A percentile compares a stretch with the other conserved stretches of the same genome.
phyloP scores from a whole-genome alignment of 2,113 vertebrate species.

The Leiothrix lutea region DNA sequence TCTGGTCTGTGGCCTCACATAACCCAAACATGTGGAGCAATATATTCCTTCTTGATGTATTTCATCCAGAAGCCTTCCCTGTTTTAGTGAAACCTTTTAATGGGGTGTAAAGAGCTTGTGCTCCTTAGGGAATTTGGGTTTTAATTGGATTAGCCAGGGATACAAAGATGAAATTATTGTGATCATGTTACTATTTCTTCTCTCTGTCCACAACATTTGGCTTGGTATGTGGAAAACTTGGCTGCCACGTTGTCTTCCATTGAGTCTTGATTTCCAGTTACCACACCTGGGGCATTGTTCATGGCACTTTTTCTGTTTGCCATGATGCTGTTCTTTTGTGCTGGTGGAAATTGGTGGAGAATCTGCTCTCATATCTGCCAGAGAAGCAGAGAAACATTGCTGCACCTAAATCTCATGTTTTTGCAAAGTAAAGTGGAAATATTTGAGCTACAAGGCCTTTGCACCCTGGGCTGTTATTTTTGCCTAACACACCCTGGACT shows the following conservation, averaged over 20 bases:
- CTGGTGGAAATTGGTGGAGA: neutral
- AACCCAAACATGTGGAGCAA: neutral
- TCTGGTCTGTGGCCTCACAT: neutral
- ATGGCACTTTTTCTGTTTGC: neutral
- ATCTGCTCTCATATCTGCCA: neutral
- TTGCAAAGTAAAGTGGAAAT: neutral
- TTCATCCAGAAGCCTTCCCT: neutral
- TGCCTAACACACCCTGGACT: neutral
- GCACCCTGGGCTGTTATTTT: neutral
- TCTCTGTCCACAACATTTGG: neutral
- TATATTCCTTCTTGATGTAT: neutral
- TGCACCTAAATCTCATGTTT: neutral
- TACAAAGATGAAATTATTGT: neutral
- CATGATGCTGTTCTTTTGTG: neutral
- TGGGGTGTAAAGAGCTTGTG: neutral
- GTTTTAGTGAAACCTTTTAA: neutral
- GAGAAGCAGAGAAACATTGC: neutral
- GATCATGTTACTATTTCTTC: neutral
- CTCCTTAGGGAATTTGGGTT: neutral
- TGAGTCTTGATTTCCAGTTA: neutral
- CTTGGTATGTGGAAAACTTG: neutral
- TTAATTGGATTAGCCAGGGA: neutral
- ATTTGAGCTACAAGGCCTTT: neutral
- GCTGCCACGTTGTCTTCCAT: neutral
- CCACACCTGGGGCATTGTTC: neutral